Evolutionary conservation across 2,113 vertebrate species (phyloP).

Genomic region (Brachyistius frenatus): DNA sequence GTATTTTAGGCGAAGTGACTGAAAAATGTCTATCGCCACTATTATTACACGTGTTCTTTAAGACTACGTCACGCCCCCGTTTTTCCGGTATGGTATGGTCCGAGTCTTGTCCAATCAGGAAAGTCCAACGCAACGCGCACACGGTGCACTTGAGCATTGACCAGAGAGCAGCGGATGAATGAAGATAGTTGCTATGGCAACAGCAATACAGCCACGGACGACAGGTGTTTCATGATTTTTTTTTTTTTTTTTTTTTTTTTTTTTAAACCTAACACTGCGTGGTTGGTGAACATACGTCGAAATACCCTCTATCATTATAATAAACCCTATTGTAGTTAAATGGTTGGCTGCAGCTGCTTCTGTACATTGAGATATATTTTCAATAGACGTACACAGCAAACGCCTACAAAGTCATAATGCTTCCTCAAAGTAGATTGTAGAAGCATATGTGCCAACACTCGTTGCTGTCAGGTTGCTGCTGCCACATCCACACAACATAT

Average conservation of each 20-base stretch:
- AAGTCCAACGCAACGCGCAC: slow-evolving; percentile 79
- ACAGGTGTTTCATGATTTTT: slow-evolving; percentile 38
- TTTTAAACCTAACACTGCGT: not conserved
- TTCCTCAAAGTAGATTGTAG: not conserved
- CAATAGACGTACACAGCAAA: not conserved
- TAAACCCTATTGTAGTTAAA: not conserved
- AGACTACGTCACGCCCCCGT: slow-evolving; percentile 15
- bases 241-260: too few relatives aligned
- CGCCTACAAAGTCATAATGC: not conserved
- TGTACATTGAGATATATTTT: not conserved
- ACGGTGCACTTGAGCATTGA: slow-evolving; percentile 47
- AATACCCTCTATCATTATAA: not conserved
- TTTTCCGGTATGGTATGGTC: slow-evolving; percentile 52
- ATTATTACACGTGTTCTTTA: slow-evolving; percentile 38
- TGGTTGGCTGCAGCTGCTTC: not conserved
- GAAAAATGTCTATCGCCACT: too few relatives aligned
- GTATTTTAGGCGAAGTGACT: too few relatives aligned
- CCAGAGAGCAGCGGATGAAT: slow-evolving; percentile 66
- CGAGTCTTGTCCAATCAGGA: slow-evolving; percentile 75
- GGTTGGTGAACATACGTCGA: not conserved
- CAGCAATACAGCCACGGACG: slow-evolving; percentile 31
- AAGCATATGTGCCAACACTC: not conserved
- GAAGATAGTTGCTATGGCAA: slow-evolving; percentile 72
- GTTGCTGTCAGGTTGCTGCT: not conserved
- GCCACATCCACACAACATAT: not conserved